Base-by-base conservation (phyloP, 2,797 vertebrate genomes). In the Vespertilio murinus region DNA sequence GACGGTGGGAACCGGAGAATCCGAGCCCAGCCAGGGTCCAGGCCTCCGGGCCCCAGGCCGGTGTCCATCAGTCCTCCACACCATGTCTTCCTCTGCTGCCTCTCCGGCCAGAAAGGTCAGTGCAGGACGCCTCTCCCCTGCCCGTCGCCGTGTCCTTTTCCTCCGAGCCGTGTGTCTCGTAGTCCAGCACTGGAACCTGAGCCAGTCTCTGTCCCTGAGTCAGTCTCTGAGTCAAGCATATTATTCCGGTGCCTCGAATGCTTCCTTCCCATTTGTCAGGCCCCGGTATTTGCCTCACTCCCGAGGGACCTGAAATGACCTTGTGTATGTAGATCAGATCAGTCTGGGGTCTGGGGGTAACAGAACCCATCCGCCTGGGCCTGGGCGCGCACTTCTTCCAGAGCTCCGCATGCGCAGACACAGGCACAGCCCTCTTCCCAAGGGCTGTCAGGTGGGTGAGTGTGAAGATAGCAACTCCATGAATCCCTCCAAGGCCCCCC, bases 31-130 rank as follows among this genome's bases (percentile, higher is more conserved):
- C 52, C 13, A 28, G 30, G 38, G 25, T 40, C 40, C 22, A 59
- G 16, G 35, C 64, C 35, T 47, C 75, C 54, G 18, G 2, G 12
- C 56, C 79, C 70, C 9, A 38, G 61, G n/a, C 52, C 61, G 30
- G 69, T 17, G 61, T 95, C 90, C 69, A 40, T 42, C 42, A 11
- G 42, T 59, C 78, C 64, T 33, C 45, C 35, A 14, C 14, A 40
- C 22, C 16, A n/a, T 54, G 92, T 94, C 95, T 97, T 94, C 93
- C 91, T 96, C 86, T n/a, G 14, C 75, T 87, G 79, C 56, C 73
- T 47, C 77, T 96, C 78, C 18, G 22, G 13, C 78, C 40, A n/a
- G 85, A 79, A 77, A 81, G 87, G 54, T 75, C 47, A 54, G 64
- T 71, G 83, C 74, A 9, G 52, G n/a, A 38, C 35, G 30, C 64